These are phyloP conservation scores for Phymanthus crucifer DNA, from an alignment of 92 coral and sea anemone species.

Conservation along the genomic window DNA sequence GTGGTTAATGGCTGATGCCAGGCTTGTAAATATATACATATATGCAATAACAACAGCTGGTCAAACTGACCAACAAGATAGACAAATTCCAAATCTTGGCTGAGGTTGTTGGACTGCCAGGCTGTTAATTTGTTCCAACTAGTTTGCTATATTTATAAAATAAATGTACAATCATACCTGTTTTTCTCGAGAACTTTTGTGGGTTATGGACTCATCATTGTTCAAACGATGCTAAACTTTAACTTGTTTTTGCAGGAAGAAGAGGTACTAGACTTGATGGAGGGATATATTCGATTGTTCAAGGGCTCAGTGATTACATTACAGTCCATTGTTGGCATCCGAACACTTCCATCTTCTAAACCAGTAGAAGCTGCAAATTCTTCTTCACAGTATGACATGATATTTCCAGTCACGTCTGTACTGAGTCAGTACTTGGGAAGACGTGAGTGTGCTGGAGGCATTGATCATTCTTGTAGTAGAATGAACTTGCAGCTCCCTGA, in stretches of 20 bases:
- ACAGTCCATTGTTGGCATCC: slow-evolving; percentile 12
- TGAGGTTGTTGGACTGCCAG: too few species aligned
- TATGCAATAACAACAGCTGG: too few species aligned
- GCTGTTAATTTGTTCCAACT: too few species aligned
- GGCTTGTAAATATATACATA: too few species aligned
- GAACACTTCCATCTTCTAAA: not conserved
- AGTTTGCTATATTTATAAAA: too few species aligned
- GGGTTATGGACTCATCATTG: not conserved
- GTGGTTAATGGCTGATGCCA: too few species aligned
- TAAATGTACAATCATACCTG: too few species aligned
- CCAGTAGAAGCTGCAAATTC: not conserved
- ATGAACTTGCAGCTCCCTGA: not conserved
- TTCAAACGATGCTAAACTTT: not conserved
- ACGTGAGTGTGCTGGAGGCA: not conserved
- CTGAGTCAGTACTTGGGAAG: slow-evolving; percentile 7
- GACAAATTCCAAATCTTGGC: too few species aligned
- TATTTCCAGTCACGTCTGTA: slow-evolving; percentile 9
- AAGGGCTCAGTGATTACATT: slow-evolving; percentile 29
- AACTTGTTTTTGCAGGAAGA: slow-evolving; percentile 18
- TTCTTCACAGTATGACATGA: not conserved
- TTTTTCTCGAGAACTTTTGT: not conserved
- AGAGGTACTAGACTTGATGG: slow-evolving; percentile 1
- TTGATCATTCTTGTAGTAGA: not conserved
- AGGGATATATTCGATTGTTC: slow-evolving; percentile 11
- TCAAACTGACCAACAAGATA: too few species aligned